phyloP scores from a whole-genome alignment of 2,888 invertebrate genomes.

The Tricholauxania praeusta region DNA sequence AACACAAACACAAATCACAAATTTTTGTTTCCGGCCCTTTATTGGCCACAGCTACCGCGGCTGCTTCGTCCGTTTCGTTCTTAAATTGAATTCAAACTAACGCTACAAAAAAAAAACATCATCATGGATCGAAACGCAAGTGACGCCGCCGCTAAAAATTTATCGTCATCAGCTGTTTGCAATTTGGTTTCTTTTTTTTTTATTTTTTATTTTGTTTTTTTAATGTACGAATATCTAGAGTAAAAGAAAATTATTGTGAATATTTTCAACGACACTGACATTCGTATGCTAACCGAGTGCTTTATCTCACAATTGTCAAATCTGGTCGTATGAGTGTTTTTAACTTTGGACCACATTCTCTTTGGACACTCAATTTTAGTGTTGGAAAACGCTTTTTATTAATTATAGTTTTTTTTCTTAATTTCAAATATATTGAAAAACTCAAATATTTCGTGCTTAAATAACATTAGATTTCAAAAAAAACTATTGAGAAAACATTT shows the following conservation, averaged over 20 bases:
- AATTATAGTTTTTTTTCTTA: slow-evolving; percentile 14
- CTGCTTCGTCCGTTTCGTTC: slow-evolving; percentile 55
- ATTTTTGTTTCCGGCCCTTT: neutral
- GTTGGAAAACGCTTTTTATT: neutral
- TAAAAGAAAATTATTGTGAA: neutral
- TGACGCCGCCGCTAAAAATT: slow-evolving; percentile 41
- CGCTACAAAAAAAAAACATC: slow-evolving; percentile 40
- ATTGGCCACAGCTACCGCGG: slow-evolving; percentile 4
- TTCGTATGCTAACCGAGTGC: neutral
- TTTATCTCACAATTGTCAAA: slow-evolving; percentile 2
- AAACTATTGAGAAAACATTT: too few species aligned
- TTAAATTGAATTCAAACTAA: slow-evolving; percentile 59
- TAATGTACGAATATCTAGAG: too few species aligned
- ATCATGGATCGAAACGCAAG: slow-evolving; percentile 20
- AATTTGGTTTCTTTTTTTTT: neutral
- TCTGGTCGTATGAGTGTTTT: neutral
- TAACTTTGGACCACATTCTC: neutral
- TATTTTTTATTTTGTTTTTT: too few species aligned
- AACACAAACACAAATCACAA: neutral
- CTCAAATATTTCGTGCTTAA: too few species aligned
- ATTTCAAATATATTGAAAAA: slow-evolving; percentile 26
- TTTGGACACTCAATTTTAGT: too few species aligned
- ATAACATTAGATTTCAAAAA: too few species aligned
- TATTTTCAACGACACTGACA: neutral
- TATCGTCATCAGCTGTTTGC: slow-evolving; percentile 32